These are phyloP conservation scores for Corticium candelabrum DNA, from an alignment of 37 sponge, comb jelly and placozoan species.

Conservation along the genomic window DNA sequence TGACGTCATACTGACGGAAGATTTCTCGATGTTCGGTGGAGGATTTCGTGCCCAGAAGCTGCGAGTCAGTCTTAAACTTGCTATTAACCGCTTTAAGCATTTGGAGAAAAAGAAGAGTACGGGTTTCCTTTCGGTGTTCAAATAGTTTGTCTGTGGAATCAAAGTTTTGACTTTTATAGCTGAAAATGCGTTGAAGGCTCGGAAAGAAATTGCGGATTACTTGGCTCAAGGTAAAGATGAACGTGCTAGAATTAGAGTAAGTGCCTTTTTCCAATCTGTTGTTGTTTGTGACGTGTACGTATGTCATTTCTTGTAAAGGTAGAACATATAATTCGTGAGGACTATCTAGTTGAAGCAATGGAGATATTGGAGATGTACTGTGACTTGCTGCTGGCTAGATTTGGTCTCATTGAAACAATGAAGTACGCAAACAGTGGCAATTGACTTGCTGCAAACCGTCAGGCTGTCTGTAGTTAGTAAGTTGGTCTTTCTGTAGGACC, in stretches of 20 bases:
- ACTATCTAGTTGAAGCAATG: slow-evolving; percentile 97
- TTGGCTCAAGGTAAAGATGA: slow-evolving; percentile 74
- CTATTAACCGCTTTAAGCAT: slow-evolving; percentile 92
- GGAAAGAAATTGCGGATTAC: slow-evolving; percentile 98
- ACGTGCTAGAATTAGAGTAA: slow-evolving; percentile 88
- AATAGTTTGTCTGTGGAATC: no score
- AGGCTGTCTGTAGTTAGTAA: not conserved
- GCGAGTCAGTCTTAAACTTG: slow-evolving; percentile 66
- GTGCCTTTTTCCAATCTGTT: slow-evolving; percentile 5
- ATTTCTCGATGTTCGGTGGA: slow-evolving; percentile 51
- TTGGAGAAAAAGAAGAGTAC: slow-evolving; percentile 99
- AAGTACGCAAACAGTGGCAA: slow-evolving; percentile 21
- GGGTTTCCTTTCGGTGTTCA: no score
- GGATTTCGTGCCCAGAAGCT: slow-evolving; percentile 81
- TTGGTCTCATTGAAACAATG: slow-evolving; percentile 89
- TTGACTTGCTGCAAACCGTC: not conserved
- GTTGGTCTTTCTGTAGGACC: slow-evolving; percentile 30
- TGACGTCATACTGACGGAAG: no score
- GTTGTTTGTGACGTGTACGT: slow-evolving; percentile 5
- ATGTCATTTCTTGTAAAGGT: slow-evolving; percentile 48
- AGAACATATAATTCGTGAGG: slow-evolving; percentile 98
- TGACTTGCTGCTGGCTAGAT: slow-evolving; percentile 96
- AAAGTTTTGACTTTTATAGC: slow-evolving; percentile 60
- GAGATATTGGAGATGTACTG: slow-evolving; percentile 95
- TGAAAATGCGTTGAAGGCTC: slow-evolving; percentile 91